Base-by-base conservation (phyloP, 2,797 vertebrate genomes). In the Scyliorhinus canicula region DNA sequence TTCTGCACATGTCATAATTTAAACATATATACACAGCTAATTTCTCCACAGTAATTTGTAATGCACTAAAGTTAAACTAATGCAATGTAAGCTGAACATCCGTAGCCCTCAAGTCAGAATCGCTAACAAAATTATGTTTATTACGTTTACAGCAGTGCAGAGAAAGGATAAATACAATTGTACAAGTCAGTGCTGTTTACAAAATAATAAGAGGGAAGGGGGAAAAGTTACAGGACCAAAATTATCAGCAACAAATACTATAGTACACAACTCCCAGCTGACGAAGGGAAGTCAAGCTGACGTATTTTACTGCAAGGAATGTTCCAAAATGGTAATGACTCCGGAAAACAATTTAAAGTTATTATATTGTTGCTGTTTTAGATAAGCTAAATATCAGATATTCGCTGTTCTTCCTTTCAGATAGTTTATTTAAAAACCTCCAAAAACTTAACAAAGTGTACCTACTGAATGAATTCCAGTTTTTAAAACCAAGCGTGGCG, bases 301-400 rank as follows among this genome's bases (percentile, higher is more conserved):
- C 65, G 24, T 91, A 26, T 91, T 44, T 40, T 26, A 91, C 21
- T 65, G 14, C 88, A 91, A 65, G 44, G n/a, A 57, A 88, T 86
- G 50, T 88, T 88, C 57, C 57, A 91, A 91, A 91, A 91, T 21
- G 40, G 88, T 63, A 91, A 91, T 91, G 60, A 21, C 60, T 47
- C 57, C 21, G 60, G 88, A 65, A 91, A 44, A 44, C 57, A 91
- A 91, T 63, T 91, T 44, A 44, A 44, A 40, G n/a, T 63, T 44
- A n/a, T 91, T 91, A 65, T 44, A 44, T 65, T 44, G 65, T 40
- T 44, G 16, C 60, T 65, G n/a, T 44, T 91, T 91, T 57, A 63
- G 88, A 63, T 91, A 91, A 65, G 57, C n/a, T 24, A 40, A 44
- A 63, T n/a, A 63, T 40, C 21, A 40, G 28, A 21, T 57, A 60